Evolutionary conservation across 2,888 invertebrate species (phyloP), one percentile per base, ranked within the genome.

Genomic region (Lagria hirta): DNA sequence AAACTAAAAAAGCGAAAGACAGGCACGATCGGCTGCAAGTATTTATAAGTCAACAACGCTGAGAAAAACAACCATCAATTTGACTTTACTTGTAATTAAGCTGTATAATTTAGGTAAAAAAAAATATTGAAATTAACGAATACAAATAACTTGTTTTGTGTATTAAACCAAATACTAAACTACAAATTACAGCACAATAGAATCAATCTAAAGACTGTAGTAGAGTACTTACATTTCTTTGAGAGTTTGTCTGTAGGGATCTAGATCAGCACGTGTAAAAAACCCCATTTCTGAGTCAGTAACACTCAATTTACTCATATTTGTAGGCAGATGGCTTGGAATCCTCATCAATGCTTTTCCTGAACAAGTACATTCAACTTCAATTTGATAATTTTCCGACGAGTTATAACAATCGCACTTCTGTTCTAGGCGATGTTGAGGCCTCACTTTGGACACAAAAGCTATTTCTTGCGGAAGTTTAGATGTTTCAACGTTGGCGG

Each of bases 161-260:
- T 1, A 23, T n/a, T n/a, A n/a, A n/a, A n/a, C n/a, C 8, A 30
- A 16, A 4, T 20, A 12, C 17, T 13, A 21, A 32, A 33, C 12
- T 40, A n/a, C n/a, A n/a, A n/a, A n/a, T n/a, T n/a, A n/a, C n/a
- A n/a, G n/a, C n/a, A n/a, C n/a, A n/a, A n/a, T n/a, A n/a, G n/a
- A n/a, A n/a, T n/a, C n/a, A n/a, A n/a, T 26, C 15, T 2, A 4
- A 22, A 23, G 14, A 11, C n/a, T 27, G 11, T 16, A n/a, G n/a
- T n/a, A n/a, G n/a, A n/a, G 13, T 26, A 67, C 72, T 68, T 61
- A 72, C 71, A 72, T 61, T 28, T 72, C 72, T 45, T 59, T 60
- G n/a, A 72, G 43, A 2, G 62, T 62, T n/a, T 47, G 48, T 29
- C 59, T 65, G 41, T 72, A 72, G 0, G 64, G 61, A 36, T 68